Conservation (phyloP, 2,113 vertebrate species). For the Xiphophorus maculatus region DNA sequence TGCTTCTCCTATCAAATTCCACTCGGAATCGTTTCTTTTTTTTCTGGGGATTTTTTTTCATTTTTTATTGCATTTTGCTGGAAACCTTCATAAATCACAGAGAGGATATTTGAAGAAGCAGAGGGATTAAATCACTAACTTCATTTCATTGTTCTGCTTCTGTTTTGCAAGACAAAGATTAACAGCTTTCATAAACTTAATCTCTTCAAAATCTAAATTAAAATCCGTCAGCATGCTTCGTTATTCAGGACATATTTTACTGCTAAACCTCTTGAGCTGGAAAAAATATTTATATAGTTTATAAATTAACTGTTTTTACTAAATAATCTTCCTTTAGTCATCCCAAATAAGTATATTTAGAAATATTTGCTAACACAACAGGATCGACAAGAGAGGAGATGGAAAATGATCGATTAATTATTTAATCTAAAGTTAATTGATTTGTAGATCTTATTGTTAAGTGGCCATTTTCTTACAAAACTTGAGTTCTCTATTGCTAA, state of each 20-base stretch:
- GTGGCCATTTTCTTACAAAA: no score
- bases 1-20: background rate
- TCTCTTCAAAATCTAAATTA: background rate
- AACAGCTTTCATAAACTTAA: background rate
- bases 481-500: no score
- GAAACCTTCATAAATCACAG: background rate
- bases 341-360: no score
- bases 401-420: no score
- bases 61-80: background rate
- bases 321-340: no score
- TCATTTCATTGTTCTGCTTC: background rate
- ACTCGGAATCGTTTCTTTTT: no score
- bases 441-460: background rate
- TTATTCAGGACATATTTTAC: background rate
- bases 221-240: background rate
- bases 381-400: no score
- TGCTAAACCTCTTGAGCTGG: background rate
- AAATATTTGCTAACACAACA: no score
- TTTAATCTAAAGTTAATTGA: no score
- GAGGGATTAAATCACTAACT: background rate
- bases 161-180: background rate
- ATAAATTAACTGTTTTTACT: no score
- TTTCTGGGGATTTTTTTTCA: no score
- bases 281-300: no score
- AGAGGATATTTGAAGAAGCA: background rate